Percentiles rank a stretch among this genome's conserved stretches.
These are phyloP conservation scores for Andricus quercusramuli DNA, from an alignment of 2,888 invertebrate genomes.

Conservation along the genomic window DNA sequence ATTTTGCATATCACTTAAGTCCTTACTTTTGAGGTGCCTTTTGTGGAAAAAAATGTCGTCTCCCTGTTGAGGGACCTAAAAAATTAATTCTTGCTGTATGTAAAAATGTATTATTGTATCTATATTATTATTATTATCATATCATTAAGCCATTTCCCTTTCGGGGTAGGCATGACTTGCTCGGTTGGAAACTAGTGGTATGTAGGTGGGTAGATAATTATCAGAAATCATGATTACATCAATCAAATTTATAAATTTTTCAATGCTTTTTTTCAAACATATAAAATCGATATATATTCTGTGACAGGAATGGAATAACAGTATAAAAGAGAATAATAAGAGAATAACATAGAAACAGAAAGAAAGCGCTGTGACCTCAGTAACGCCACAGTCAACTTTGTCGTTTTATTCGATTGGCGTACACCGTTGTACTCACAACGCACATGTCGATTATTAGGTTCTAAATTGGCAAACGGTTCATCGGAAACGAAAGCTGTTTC, in stretches of 20 bases:
- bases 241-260: neutral
- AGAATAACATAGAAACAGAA: neutral
- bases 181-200: too few species aligned
- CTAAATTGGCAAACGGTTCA: constrained; percentile 3
- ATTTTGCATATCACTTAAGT: too few species aligned
- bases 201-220: too few species aligned
- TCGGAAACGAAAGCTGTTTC: neutral
- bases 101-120: neutral
- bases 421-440: neutral
- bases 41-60: too few species aligned
- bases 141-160: too few species aligned
- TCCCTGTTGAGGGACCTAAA: neutral
- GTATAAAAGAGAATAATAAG: neutral
- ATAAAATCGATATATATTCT: neutral
- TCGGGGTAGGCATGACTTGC: too few species aligned
- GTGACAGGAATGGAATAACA: neutral
- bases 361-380: neutral
- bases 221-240: neutral
- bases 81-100: neutral
- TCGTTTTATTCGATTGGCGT: neutral
- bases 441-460: constrained; percentile 21
- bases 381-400: neutral
- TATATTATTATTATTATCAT: too few species aligned
- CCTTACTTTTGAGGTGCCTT: too few species aligned
- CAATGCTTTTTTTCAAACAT: neutral